Evolutionary conservation across 2,888 invertebrate species (phyloP).

Genomic region (Rotaria magnacalcarata): DNA sequence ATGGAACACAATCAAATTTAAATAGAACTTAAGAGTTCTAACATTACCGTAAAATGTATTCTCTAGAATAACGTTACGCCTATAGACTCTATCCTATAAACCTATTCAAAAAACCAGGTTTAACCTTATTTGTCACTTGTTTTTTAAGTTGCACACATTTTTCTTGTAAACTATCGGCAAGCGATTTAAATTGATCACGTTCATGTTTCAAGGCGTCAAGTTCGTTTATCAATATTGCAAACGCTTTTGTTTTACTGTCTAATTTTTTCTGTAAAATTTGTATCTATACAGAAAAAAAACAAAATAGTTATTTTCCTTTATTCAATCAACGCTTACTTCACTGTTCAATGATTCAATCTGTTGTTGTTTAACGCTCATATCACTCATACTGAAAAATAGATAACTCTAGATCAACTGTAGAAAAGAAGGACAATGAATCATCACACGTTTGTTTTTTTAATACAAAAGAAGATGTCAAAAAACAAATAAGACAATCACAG

Average conservation of each 20-base stretch:
- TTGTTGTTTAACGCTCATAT: neutral
- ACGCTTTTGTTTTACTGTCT: conserved; percentile 23
- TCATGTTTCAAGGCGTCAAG: neutral
- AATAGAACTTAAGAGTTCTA: no score
- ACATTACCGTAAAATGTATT: no score
- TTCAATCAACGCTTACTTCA: neutral
- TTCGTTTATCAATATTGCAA: neutral
- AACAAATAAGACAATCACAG: neutral
- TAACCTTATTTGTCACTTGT: neutral
- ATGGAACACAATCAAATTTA: no score
- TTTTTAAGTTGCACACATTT: conserved; percentile 1
- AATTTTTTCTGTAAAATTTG: conserved; percentile 14
- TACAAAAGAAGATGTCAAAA: neutral
- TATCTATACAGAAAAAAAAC: neutral
- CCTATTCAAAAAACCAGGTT: no score
- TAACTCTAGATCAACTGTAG: no score
- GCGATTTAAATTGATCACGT: conserved; percentile 32
- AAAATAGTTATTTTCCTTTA: neutral
- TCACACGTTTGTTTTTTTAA: no score
- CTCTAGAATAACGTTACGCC: no score
- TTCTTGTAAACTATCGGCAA: conserved; percentile 32
- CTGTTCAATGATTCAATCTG: conserved; percentile 17
- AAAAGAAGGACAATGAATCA: no score
- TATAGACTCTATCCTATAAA: no score
- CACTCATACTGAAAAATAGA: neutral